phyloP scores from a whole-genome alignment of 2,888 invertebrate genomes.

The Beris morrisii region DNA sequence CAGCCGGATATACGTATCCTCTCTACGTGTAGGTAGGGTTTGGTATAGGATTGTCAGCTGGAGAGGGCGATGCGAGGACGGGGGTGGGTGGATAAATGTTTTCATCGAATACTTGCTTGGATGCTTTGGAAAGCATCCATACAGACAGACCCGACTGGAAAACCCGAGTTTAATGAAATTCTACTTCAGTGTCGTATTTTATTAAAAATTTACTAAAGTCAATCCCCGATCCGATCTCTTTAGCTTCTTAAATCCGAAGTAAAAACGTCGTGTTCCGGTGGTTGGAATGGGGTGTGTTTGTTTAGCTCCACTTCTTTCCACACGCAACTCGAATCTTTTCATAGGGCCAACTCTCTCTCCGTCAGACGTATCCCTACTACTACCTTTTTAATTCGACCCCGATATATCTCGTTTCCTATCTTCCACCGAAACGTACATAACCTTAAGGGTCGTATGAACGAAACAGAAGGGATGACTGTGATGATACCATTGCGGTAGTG shows the following conservation, averaged over 20 bases:
- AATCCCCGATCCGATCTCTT: conserved; percentile 43
- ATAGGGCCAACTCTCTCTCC: background rate
- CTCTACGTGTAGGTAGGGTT: background rate
- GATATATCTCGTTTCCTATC: conserved; percentile 28
- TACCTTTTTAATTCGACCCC: background rate
- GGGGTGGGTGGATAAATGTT: no score
- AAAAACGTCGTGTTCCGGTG: conserved; percentile 15
- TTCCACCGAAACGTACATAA: conserved; percentile 31
- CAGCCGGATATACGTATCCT: background rate
- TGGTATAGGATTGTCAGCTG: no score
- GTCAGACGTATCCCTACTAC: background rate
- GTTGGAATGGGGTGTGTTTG: conserved; percentile 29
- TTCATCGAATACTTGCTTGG: no score
- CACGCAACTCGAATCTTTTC: conserved; percentile 20
- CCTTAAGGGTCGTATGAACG: conserved; percentile 34
- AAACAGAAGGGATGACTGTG: conserved; percentile 7
- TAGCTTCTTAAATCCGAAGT: conserved; percentile 40
- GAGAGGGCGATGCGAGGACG: no score
- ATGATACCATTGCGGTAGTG: conserved; percentile 20
- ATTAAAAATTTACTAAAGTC: conserved; percentile 47
- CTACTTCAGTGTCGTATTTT: conserved; percentile 47
- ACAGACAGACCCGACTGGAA: conserved; percentile 24
- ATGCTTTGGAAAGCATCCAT: conserved; percentile 4
- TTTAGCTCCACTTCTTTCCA: conserved; percentile 1
- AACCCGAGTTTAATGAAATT: conserved; percentile 44